Evolutionary conservation across 2,888 invertebrate genomes (phyloP), one percentile per base, ranked within the genome.

Genomic region (Cactoblastis cactorum): DNA sequence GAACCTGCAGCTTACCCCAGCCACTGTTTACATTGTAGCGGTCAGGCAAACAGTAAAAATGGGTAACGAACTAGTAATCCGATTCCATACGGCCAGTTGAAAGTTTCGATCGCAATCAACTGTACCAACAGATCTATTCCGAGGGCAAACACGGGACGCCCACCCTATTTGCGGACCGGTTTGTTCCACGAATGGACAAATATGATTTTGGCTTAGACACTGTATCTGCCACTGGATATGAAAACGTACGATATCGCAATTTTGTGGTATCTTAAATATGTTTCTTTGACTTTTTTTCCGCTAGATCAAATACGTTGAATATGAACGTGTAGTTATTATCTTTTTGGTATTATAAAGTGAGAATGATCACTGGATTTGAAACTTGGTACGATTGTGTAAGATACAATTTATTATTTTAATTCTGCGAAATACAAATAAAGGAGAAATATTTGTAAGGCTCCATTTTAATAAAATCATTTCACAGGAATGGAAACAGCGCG

Each of bases 41-140:
- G 81, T 80, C 77, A 67, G 69, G 58, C 74, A 81, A 82, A 80
- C 73, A 83, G 71, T 77, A 81, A 81, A 83, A 84, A 83, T 82
- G 69, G 70, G 77, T 82, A 83, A 83, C 83, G 83, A 83, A 83
- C 77, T 75, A 18, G 83, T 83, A 83, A 85, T 83, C 83, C 77
- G 83, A 85, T 84, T 80, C 79, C 71, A 71, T 79, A 77, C 73
- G 83, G 84, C 83, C 84, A 84, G 79, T 81, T 76, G 71, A 80
- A 83, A 83, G 79, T 83, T 83, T 75, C 81, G 79, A 85, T 85
- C 79, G 74, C 84, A 85, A 85, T 85, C 84, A 85, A 83, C 80
- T 82, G 77, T 60, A 71, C 75, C 62, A 83, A 85, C 83, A 83
- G 77, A 83, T 83, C 79, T 77, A 71, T 82, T 81, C 78, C 83